Evolutionary conservation across 2,113 vertebrate genomes (phyloP), one percentile per base, ranked within the genome.

Genomic region (Pterophyllum scalare): DNA sequence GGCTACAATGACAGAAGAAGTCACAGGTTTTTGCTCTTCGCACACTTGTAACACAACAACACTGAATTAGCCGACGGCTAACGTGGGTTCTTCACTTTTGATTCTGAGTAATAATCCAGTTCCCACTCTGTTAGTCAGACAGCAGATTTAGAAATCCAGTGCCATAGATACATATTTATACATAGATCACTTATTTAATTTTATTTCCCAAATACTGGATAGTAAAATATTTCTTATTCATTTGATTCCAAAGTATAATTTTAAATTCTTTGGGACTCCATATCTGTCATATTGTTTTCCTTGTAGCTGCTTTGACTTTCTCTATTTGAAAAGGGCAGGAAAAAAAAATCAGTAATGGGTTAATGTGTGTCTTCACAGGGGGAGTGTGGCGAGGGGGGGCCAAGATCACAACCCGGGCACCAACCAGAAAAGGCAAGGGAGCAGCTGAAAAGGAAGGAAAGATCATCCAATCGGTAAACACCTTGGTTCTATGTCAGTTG

Each of bases 401-500:
- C 88, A 65, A 89, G 90, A 90, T 87, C 89, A 82, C 64, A 22
- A 54, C 58, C 46, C 35, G 60, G 60, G 70, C 85, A 79, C 84
- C 88, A 75, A 77, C 81, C 59, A 74, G 74, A 83, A 52, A 60
- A 64, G 90, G 88, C 35, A 11, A 77, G 70, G 78, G 83, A 88
- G 77, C 83, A 64, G 75, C 84, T 38, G 75, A 88, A 76, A 77
- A 87, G 81, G 82, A 77, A 56, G 56, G 72, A 86, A 13, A 80
- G 22, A 70, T 70, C 85, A 81, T 84, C 81, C 81, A 80, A 35
- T 84, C 38, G 91, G 94, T 94, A 92, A 94, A 49, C 3, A n/a
- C n/a, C 19, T 40, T 7, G 28, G 15, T 26, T 72, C 7, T 20
- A 60, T 4, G 2, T 43, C 19, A 19, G 10, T 14, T 15, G 59